These are phyloP conservation scores for Halocaridina rubra DNA, from an alignment of 2,888 invertebrate species.

Conservation along the genomic window DNA sequence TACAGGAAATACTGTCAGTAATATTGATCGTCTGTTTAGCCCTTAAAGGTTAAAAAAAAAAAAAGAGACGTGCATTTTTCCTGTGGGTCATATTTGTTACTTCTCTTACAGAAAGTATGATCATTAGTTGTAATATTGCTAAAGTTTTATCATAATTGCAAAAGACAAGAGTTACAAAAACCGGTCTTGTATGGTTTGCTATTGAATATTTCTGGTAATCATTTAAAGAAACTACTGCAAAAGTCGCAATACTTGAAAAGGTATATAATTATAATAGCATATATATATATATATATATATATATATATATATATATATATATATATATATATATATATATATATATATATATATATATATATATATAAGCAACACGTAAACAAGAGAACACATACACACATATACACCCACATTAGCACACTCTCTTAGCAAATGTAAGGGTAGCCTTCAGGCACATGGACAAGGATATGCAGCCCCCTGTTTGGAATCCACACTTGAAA, in stretches of 20 bases:
- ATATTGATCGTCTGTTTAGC: too few relatives aligned
- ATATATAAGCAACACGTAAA: background rate
- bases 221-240: background rate
- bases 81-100: too few relatives aligned
- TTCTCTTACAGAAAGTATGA: too few relatives aligned
- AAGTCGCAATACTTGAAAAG: background rate
- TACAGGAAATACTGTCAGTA: too few relatives aligned
- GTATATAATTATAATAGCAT: background rate
- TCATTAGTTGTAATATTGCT: too few relatives aligned
- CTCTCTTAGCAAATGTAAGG: background rate
- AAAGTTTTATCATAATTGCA: too few relatives aligned
- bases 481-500: background rate
- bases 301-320: constrained; percentile 10
- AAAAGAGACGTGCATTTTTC: too few relatives aligned
- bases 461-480: background rate
- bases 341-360: constrained; percentile 5
- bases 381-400: background rate
- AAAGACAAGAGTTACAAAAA: too few relatives aligned
- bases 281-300: background rate
- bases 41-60: too few relatives aligned
- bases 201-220: too few relatives aligned
- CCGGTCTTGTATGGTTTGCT: too few relatives aligned
- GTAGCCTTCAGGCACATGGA: background rate
- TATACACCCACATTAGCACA: background rate
- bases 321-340: background rate